A percentile compares a stretch with the other conserved stretches of the same genome.
These are phyloP conservation scores for Hypselothyrea guttata DNA, from an alignment of 2,888 invertebrate genomes.

Conservation along the genomic window DNA sequence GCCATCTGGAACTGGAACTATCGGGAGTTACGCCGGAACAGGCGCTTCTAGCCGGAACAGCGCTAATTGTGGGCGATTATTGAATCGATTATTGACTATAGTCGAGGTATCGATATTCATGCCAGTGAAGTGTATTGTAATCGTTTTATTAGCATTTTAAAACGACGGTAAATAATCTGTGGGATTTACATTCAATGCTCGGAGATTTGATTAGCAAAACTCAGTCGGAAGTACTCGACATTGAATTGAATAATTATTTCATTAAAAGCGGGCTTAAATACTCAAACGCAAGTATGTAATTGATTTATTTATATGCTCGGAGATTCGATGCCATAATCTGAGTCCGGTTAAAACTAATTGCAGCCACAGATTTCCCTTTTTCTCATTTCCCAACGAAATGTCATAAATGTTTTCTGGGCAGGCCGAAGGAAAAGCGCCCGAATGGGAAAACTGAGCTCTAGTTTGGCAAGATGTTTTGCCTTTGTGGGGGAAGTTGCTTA, in stretches of 20 bases:
- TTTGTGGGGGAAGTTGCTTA: slow-evolving; percentile 42
- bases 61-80: slow-evolving; percentile 78
- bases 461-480: slow-evolving; percentile 21
- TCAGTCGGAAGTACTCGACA: no score
- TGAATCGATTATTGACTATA: slow-evolving; percentile 28
- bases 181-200: no score
- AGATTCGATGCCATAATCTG: no score
- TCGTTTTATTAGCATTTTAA: no score
- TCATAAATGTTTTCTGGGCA: slow-evolving; percentile 46
- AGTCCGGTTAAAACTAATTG: no score
- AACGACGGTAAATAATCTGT: no score
- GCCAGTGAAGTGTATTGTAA: slow-evolving; percentile 29
- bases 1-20: slow-evolving; percentile 72
- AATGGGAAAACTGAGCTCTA: not conserved
- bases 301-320: no score
- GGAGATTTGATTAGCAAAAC: no score
- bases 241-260: no score
- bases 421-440: no score
- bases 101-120: slow-evolving; percentile 14
- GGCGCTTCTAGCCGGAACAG: slow-evolving; percentile 79
- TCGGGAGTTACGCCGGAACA: slow-evolving; percentile 61
- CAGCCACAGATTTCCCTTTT: no score
- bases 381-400: slow-evolving; percentile 38
- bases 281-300: no score
- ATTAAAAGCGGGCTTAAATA: not conserved